These are phyloP conservation scores for Ispidina lecontei DNA, from an alignment of 2,797 vertebrate genomes.

Conservation along the genomic window DNA sequence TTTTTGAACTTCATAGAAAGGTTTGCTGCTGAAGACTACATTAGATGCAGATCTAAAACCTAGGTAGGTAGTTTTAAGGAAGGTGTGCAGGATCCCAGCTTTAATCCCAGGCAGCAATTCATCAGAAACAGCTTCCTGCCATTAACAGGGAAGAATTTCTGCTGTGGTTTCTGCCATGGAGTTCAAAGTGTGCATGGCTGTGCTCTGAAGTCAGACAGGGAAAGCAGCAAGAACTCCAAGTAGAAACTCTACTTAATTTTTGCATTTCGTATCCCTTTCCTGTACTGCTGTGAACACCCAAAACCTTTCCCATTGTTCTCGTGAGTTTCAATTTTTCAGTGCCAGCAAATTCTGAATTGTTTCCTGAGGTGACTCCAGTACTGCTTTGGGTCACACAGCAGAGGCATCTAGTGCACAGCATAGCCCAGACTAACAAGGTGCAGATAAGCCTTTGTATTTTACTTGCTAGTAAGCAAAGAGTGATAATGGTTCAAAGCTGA, in stretches of 20 bases:
- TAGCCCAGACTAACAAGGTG: accelerated
- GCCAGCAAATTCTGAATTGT: neutral
- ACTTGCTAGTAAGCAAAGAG: neutral
- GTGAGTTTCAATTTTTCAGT: neutral
- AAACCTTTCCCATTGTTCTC: neutral
- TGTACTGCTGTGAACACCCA: neutral
- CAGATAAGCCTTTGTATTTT: neutral
- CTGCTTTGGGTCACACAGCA: accelerated
- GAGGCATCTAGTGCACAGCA: neutral
- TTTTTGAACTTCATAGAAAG: neutral
- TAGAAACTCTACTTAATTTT: neutral
- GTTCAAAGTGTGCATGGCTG: neutral
- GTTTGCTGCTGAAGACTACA: neutral
- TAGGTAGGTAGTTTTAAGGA: neutral
- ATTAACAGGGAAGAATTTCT: neutral
- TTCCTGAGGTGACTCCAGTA: neutral
- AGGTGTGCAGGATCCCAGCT: neutral
- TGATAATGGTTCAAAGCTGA: neutral
- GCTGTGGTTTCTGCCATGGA: neutral
- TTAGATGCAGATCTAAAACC: neutral
- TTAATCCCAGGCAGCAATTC: neutral
- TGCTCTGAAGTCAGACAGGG: accelerated
- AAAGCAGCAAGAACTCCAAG: neutral
- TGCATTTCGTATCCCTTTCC: constrained; percentile 16
- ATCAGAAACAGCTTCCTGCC: neutral